Evolutionary conservation across 1,140 invertebrate genomes (phyloP).

Genomic region (Pissodes strobi): DNA sequence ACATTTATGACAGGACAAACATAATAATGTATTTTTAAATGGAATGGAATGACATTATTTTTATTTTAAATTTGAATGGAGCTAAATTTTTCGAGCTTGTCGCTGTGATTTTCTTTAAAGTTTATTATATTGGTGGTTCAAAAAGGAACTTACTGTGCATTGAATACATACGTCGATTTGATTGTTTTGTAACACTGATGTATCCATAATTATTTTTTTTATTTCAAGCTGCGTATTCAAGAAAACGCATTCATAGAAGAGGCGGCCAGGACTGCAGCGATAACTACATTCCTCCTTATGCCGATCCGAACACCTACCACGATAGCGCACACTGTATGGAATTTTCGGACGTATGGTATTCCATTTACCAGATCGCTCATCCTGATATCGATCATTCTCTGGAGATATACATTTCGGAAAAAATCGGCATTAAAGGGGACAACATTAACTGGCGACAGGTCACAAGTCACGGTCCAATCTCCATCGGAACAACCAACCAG

Average conservation of each 20-base stretch:
- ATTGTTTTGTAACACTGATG: too few relatives aligned
- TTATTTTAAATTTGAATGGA: too few relatives aligned
- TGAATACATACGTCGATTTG: too few relatives aligned
- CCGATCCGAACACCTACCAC: slow-evolving; percentile 55
- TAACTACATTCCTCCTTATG: slow-evolving; percentile 51
- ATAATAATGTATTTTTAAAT: too few relatives aligned
- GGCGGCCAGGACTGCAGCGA: slow-evolving; percentile 59
- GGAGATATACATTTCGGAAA: slow-evolving; percentile 57
- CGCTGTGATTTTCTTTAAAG: too few relatives aligned
- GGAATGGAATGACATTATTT: too few relatives aligned
- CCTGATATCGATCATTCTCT: slow-evolving; percentile 55
- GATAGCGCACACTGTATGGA: slow-evolving; percentile 61
- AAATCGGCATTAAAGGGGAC: slow-evolving; percentile 47
- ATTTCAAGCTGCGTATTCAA: not conserved
- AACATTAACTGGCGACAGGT: slow-evolving; percentile 54
- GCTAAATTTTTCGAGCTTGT: too few relatives aligned
- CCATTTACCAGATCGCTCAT: slow-evolving; percentile 54
- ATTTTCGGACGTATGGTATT: slow-evolving; percentile 61
- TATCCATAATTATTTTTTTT: too few relatives aligned
- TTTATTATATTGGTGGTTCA: too few relatives aligned
- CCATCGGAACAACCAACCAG: slow-evolving; percentile 36
- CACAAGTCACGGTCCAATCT: slow-evolving; percentile 45
- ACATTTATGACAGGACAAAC: too few relatives aligned
- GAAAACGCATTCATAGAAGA: slow-evolving; percentile 38
- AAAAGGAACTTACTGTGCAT: too few relatives aligned